Evolutionary conservation across 2,797 vertebrate genomes (phyloP).

Genomic region (Ctenosaura bakeri): DNA sequence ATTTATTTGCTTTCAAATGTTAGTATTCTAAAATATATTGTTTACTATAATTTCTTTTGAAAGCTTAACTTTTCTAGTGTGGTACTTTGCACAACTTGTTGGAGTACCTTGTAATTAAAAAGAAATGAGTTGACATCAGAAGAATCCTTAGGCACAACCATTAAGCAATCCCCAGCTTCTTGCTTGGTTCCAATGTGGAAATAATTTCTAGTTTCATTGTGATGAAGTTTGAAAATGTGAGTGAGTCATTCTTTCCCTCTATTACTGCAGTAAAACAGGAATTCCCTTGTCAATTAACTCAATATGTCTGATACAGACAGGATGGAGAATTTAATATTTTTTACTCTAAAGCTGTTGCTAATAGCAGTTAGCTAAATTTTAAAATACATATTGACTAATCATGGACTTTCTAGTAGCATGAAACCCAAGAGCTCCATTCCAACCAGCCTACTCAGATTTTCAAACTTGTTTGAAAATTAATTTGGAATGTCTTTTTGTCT

Average conservation of each 20-base stretch:
- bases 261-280: not conserved
- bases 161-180: not conserved
- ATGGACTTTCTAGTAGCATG: not conserved
- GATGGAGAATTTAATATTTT: not conserved
- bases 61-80: not conserved
- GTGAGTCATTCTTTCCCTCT: not conserved
- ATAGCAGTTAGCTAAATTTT: not conserved
- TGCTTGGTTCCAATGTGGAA: not conserved
- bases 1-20: not conserved
- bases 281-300: not conserved
- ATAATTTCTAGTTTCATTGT: not conserved
- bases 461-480: not conserved
- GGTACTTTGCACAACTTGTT: not conserved
- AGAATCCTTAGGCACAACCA: not conserved
- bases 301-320: not conserved
- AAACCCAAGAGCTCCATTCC: not conserved
- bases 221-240: not conserved
- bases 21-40: not conserved
- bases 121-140: too few species aligned
- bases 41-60: not conserved
- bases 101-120: not conserved
- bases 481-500: constrained; percentile 9
- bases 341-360: not conserved
- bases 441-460: not conserved
- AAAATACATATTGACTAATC: not conserved